Percentiles rank a stretch among this genome's conserved stretches.
Conservation (phyloP, 2,888 invertebrate species). For the Notodonta ziczac region DNA sequence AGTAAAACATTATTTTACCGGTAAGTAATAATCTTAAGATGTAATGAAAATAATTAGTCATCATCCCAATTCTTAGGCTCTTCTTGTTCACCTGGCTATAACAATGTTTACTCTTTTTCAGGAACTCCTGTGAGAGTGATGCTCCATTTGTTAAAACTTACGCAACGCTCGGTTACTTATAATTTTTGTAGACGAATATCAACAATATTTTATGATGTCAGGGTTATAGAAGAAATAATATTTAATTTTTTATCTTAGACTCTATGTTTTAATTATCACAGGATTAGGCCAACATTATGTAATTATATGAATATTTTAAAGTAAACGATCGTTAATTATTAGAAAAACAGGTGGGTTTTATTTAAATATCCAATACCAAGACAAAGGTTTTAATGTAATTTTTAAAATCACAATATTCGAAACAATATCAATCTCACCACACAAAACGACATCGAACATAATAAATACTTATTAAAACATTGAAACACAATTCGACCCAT, state of each 20-base stretch:
- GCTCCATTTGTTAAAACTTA: conserved; percentile 97
- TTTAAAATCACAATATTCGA: not conserved
- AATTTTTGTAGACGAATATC: conserved; percentile 84
- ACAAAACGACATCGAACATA: conserved; percentile 19
- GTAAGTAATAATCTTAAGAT: too few species aligned
- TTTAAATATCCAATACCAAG: conserved; percentile 32
- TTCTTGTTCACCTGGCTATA: conserved; percentile 14
- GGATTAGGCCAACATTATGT: conserved; percentile 74
- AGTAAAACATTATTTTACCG: too few species aligned
- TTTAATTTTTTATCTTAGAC: conserved; percentile 77
- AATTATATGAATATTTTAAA: conserved; percentile 83
- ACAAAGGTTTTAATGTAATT: not conserved
- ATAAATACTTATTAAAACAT: conserved; percentile 12
- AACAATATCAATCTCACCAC: not conserved
- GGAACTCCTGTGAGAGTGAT: conserved; percentile 94
- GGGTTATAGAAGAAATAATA: conserved; percentile 65
- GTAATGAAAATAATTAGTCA: too few species aligned
- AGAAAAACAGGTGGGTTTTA: conserved; percentile 67
- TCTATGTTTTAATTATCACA: conserved; percentile 72
- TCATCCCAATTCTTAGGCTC: not conserved
- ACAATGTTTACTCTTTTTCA: conserved; percentile 77
- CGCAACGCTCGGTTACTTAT: conserved; percentile 96
- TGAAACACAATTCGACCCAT: conserved; percentile 29
- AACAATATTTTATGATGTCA: conserved; percentile 73
- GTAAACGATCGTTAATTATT: conserved; percentile 85